These are phyloP conservation scores for Idaea straminata DNA, from an alignment of 2,888 invertebrate species.

Conservation along the genomic window DNA sequence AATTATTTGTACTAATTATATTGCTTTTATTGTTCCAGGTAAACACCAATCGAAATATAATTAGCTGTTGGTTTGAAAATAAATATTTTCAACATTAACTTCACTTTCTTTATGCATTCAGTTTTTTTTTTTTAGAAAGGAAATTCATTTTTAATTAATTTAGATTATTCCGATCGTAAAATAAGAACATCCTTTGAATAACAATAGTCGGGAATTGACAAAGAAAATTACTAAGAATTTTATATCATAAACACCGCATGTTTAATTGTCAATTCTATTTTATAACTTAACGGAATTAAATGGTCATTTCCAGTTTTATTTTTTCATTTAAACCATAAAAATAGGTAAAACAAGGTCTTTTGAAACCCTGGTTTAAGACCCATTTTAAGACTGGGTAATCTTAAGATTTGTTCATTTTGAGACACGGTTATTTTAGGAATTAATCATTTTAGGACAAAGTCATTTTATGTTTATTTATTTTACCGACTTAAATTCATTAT, in stretches of 20 bases:
- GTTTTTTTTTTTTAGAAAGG: background rate
- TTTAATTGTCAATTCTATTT: background rate
- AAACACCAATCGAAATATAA: conserved; percentile 30
- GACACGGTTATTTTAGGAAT: too few species aligned
- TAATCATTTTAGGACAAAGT: too few species aligned
- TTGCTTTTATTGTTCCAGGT: conserved; percentile 51
- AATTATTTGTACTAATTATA: conserved; percentile 13
- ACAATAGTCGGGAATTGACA: background rate
- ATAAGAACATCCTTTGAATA: background rate
- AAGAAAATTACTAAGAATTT: background rate
- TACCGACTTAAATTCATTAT: too few species aligned
- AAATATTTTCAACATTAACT: background rate
- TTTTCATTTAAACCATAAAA: too few species aligned
- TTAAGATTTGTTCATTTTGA: too few species aligned
- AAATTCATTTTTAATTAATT: background rate
- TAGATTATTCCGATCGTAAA: background rate
- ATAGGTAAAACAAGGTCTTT: too few species aligned
- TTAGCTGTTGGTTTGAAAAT: background rate
- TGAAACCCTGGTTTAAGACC: too few species aligned
- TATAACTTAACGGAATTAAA: too few species aligned
- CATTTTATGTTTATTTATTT: too few species aligned
- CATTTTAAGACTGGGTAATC: too few species aligned
- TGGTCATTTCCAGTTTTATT: too few species aligned
- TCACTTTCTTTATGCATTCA: background rate
- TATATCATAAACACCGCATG: background rate